Evolutionary conservation across 2,888 invertebrate species (phyloP), one percentile per base, ranked within the genome.

Genomic region (Perdita meconis): DNA sequence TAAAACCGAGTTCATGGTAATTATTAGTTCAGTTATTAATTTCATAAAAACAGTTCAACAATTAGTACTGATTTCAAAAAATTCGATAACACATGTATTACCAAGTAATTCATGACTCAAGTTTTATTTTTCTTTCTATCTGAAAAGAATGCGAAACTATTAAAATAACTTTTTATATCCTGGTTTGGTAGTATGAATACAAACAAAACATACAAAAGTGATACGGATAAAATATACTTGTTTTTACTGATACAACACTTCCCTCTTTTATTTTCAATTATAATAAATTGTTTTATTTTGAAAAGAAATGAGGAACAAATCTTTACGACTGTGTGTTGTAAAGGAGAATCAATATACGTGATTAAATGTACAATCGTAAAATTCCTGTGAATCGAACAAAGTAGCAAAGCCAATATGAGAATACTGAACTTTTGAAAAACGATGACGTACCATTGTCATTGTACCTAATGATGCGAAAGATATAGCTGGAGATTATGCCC

Each of bases 361-460:
- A 60, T 26, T 59, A 36, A 30, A 42, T 59, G 50, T 50, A 51
- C 24, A 57, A 63, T 10, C 26, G 40, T 60, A 66, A 53, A 51
- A 56, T 12, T 60, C 75, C 74, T 73, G 55, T 60, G 13, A 66
- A 63, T 10, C 55, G 8, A 38, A 72, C 47, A 42, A 12, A 36
- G 56, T 19, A 55, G 26, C 38, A 56, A 56, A 60, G n/a, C 56
- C 50, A 42, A 66, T 66, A 8, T 19, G 26, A 12, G 26, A 59
- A 13, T 51, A 22, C 40, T 60, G 8, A 12, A 57, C 38, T 61
- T 65, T 59, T 30, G 22, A 55, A 47, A 47, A 16, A 2, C 12
- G n/a, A 24, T 8, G 36, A 30, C 16, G 56, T 40, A 50, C 53
- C 13, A 8, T 66, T 67, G 34, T 55, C 42, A 36, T 50, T 65